Evolutionary conservation across 2,888 invertebrate species (phyloP), one percentile per base, ranked within the genome.

Genomic region (Cryptosula pallasiana): DNA sequence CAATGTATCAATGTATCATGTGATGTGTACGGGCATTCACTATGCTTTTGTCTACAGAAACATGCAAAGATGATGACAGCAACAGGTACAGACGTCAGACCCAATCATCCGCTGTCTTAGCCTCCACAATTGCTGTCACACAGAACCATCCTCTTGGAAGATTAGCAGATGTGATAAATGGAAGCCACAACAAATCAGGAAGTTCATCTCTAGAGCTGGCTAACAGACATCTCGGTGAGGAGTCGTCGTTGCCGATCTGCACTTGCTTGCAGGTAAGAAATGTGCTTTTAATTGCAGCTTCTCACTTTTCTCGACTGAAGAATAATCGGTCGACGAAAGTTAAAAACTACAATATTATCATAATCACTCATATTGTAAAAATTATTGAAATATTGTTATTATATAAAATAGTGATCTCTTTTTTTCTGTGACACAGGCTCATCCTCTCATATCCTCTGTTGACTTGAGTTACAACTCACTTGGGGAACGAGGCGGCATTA

Each of bases 401-500:
- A 45, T 45, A 5, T 27, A 63, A 32, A 34, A 16, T 63, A 2
- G 32, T 25, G 29, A 27, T 5, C 9, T 63, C 5, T 29, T 63
- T 2, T 63, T 32, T 29, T 13, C 13, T 5, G 13, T 70, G n/a
- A n/a, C 25, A 25, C 34, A 63, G 63, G 27, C 25, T 63, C 32
- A 63, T 25, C 63, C 63, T 5, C 9, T 63, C 5, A 63, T 63
- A 25, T 63, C 63, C 25, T 13, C 13, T 5, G 13, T 70, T 3
- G 70, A 70, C 29, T 13, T 70, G 3, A 70, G 70, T 23, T 70
- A 29, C 55, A 70, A 70, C 25, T 70, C 70, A n/a, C 55, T 70
- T 13, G 45, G 70, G 9, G 70, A 54, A 25, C 2, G n/a, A 45
- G 70, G 70, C 9, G 70, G 70, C 9, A 70, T 54, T 35, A 36